These are phyloP conservation scores for Tenrec ecaudatus DNA, from an alignment of 2,113 vertebrate genomes.

Conservation along the genomic window DNA sequence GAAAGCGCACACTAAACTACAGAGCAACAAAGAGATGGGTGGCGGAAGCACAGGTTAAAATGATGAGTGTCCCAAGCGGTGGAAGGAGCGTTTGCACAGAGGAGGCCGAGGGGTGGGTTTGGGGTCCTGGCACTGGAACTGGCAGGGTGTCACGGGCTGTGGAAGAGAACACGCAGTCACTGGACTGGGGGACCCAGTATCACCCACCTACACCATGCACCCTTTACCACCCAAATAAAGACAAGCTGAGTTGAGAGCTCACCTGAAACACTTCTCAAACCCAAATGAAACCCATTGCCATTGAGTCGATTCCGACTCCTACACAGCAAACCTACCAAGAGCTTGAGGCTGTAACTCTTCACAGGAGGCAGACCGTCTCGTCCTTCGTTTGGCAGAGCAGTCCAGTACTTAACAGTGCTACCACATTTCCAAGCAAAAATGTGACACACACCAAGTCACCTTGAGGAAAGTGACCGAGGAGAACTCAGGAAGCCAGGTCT, in stretches of 20 bases:
- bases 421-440: conserved; percentile 21
- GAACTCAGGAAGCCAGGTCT: not conserved
- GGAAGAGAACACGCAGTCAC: conserved; percentile 62
- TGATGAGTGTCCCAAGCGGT: not conserved
- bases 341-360: too few relatives aligned
- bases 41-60: conserved; percentile 46
- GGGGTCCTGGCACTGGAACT: conserved; percentile 50
- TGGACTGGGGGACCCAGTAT: not conserved
- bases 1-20: not conserved
- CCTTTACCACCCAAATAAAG: not conserved
- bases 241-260: not conserved
- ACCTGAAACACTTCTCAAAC: not conserved
- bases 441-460: too few relatives aligned
- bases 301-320: too few relatives aligned
- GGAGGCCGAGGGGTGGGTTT: conserved; percentile 71
- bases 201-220: not conserved
- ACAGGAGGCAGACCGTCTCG: too few relatives aligned
- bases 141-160: conserved; percentile 62
- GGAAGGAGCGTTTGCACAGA: conserved; percentile 64
- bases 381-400: too few relatives aligned
- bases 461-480: not conserved
- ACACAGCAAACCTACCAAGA: too few relatives aligned
- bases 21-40: not conserved
- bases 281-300: too few relatives aligned
- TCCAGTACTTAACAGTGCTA: not conserved